Conservation (phyloP, 2,888 invertebrate genomes). For the Plagodis dolabraria region DNA sequence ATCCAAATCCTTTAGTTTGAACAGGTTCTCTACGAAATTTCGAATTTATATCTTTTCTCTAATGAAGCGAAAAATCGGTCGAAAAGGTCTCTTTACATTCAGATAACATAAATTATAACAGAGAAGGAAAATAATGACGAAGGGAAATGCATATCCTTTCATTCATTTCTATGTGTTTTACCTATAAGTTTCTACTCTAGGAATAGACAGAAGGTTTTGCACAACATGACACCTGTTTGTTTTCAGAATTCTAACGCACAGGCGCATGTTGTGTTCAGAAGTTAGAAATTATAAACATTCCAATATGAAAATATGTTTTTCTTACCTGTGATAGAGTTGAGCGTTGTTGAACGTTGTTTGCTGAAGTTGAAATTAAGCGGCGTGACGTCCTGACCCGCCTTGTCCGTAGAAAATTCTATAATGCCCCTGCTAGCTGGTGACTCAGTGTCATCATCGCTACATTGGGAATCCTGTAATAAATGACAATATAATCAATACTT, state of each 20-base stretch:
- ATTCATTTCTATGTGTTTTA: conserved; percentile 63
- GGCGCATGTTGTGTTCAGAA: conserved; percentile 44
- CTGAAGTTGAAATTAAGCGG: conserved; percentile 93
- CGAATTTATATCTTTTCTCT: too few species aligned
- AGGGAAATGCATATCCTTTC: conserved; percentile 65
- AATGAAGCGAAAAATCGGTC: too few species aligned
- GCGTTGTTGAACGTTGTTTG: conserved; percentile 88
- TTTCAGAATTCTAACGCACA: conserved; percentile 34
- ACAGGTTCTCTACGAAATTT: too few species aligned
- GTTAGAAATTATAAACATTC: conserved; percentile 49
- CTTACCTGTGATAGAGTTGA: conserved; percentile 91
- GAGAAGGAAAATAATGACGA: conserved; percentile 49
- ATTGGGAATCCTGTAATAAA: conserved; percentile 73
- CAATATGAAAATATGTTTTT: conserved; percentile 24
- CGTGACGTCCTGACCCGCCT: conserved; percentile 94
- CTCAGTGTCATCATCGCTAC: conserved; percentile 80
- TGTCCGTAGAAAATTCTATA: conserved; percentile 93
- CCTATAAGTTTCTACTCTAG: conserved; percentile 61
- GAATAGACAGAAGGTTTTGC: conserved; percentile 48
- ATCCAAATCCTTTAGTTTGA: too few species aligned
- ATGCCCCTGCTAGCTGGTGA: conserved; percentile 87
- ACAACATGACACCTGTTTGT: conserved; percentile 51
- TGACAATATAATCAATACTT: too few species aligned
- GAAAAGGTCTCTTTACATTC: too few species aligned
- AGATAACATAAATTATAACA: conserved; percentile 21